Conservation (phyloP, 1,140 invertebrate species). For the Bombus haemorrhoidalis region DNA sequence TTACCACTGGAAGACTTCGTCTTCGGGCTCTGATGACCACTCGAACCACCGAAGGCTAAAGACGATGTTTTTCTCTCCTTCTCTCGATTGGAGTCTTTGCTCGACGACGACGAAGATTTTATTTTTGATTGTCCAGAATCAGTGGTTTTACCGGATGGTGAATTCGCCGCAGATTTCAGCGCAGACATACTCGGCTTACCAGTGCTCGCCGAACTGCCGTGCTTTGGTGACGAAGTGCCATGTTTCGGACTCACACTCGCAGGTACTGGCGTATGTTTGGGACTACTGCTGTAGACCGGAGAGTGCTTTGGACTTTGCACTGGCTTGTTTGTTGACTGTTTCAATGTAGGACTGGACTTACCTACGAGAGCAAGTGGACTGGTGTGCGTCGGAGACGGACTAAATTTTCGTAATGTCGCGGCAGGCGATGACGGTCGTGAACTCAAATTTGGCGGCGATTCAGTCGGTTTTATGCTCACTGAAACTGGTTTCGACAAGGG, state of each 20-base stretch:
- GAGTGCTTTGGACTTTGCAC: slow-evolving; percentile 89
- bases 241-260: slow-evolving; percentile 87
- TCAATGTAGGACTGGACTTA: slow-evolving; percentile 85
- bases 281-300: slow-evolving; percentile 89
- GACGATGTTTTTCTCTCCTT: slow-evolving; percentile 86
- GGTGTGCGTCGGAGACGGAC: slow-evolving; percentile 87
- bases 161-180: slow-evolving; percentile 90
- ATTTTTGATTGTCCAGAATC: slow-evolving; percentile 64
- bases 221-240: slow-evolving; percentile 89
- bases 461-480: slow-evolving; percentile 88
- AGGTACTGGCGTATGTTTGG: slow-evolving; percentile 85
- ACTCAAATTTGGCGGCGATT: slow-evolving; percentile 84
- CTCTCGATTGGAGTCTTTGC: slow-evolving; percentile 82
- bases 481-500: slow-evolving; percentile 88
- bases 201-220: slow-evolving; percentile 86
- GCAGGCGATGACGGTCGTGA: slow-evolving; percentile 86
- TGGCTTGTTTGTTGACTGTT: slow-evolving; percentile 83
- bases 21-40: slow-evolving; percentile 85
- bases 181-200: slow-evolving; percentile 95
- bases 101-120: slow-evolving; percentile 76
- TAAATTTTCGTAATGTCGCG: slow-evolving; percentile 86
- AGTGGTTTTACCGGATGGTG: slow-evolving; percentile 80
- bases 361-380: slow-evolving; percentile 83
- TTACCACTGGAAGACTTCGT: slow-evolving; percentile 86
- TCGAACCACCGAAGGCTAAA: slow-evolving; percentile 81